These are phyloP conservation scores for Plectus sambesii DNA, from an alignment of 1,140 invertebrate species.

Conservation along the genomic window DNA sequence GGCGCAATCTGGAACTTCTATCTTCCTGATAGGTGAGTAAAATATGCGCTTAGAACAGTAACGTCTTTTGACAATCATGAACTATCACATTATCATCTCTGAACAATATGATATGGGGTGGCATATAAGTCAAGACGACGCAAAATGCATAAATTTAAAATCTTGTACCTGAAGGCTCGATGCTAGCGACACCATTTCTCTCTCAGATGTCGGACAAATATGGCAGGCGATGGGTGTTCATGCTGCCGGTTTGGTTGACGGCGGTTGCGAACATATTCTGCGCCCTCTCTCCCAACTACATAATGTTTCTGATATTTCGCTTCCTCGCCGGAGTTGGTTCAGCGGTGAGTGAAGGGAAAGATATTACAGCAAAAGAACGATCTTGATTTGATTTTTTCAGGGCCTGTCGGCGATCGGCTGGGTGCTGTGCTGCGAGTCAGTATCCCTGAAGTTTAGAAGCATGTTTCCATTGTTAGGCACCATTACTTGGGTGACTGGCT, in stretches of 20 bases:
- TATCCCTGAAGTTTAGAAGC: constrained; percentile 17
- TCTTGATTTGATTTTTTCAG: too few relatives aligned
- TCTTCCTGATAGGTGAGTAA: constrained; percentile 19
- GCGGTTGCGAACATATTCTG: constrained; percentile 19
- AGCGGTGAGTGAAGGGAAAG: too few relatives aligned
- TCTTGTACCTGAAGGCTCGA: constrained; percentile 14
- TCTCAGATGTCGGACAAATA: constrained; percentile 23
- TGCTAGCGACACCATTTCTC: constrained; percentile 20
- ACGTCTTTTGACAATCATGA: too few relatives aligned
- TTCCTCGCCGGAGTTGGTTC: constrained; percentile 19
- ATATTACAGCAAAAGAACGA: too few relatives aligned
- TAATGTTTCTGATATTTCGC: constrained; percentile 16
- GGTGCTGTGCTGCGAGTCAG: constrained; percentile 22
- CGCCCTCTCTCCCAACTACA: constrained; percentile 15
- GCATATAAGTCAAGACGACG: too few relatives aligned
- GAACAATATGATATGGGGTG: too few relatives aligned
- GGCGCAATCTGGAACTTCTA: constrained; percentile 18
- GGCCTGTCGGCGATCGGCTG: constrained; percentile 19
- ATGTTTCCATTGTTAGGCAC: constrained; percentile 14
- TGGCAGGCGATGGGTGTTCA: constrained; percentile 14
- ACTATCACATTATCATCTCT: too few relatives aligned
- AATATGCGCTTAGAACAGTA: not conserved
- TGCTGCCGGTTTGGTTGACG: constrained; percentile 15
- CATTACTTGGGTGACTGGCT: constrained; percentile 22
- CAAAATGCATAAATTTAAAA: too few relatives aligned